Evolutionary conservation across 2,113 vertebrate genomes (phyloP).

Genomic region (Carassius carassius): DNA sequence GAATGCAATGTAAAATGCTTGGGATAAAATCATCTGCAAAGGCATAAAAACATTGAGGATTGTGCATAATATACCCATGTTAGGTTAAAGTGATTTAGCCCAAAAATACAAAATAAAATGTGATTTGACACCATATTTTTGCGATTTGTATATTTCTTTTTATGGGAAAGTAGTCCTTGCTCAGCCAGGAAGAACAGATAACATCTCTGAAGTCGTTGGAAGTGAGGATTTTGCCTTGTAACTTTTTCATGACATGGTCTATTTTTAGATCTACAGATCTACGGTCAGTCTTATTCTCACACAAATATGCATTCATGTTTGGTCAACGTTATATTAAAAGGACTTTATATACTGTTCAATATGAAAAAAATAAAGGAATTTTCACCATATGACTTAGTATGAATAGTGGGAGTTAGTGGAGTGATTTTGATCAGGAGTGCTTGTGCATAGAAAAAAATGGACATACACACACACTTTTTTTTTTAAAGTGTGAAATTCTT

Average conservation of each 20-base stretch:
- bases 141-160: not conserved
- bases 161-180: not conserved
- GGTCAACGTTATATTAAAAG: not conserved
- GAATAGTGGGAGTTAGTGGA: too few relatives aligned
- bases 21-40: too few relatives aligned
- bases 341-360: not conserved
- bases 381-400: too few relatives aligned
- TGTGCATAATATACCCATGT: too few relatives aligned
- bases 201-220: not conserved
- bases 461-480: too few relatives aligned
- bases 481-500: too few relatives aligned
- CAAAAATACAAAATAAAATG: not conserved
- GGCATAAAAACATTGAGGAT: too few relatives aligned
- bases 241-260: not conserved
- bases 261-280: not conserved
- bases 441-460: too few relatives aligned
- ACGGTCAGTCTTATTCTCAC: not conserved
- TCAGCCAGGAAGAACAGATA: slow-evolving; percentile 4
- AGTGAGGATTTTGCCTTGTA: not conserved
- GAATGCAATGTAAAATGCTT: too few relatives aligned
- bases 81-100: not conserved
- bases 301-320: not conserved
- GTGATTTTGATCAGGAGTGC: too few relatives aligned
- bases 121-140: slow-evolving; percentile 9
- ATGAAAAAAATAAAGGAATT: too few relatives aligned